Conservation (phyloP, 2,888 invertebrate genomes). For the Cephus nigrinus region DNA sequence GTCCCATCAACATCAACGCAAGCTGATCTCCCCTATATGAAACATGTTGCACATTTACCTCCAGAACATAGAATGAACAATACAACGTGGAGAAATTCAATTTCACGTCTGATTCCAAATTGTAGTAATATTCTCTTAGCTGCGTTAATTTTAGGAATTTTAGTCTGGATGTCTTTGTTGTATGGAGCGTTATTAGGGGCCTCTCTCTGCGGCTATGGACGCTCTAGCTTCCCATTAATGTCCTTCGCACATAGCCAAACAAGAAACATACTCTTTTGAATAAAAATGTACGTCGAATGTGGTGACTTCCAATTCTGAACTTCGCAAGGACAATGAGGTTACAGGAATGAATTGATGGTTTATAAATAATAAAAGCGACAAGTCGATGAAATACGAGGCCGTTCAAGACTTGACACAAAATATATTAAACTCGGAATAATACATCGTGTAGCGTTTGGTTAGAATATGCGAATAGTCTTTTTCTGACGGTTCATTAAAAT, state of each 20-base stretch:
- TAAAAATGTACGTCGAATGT: background rate
- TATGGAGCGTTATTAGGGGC: constrained; percentile 45
- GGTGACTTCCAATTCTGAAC: background rate
- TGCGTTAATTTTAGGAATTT: constrained; percentile 33
- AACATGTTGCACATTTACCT: background rate
- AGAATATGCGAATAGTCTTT: constrained; percentile 44
- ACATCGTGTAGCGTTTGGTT: constrained; percentile 48
- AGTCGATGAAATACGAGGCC: constrained; percentile 24
- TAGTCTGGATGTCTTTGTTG: constrained; percentile 39
- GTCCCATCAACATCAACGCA: background rate
- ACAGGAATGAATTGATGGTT: background rate
- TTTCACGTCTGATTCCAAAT: constrained; percentile 12
- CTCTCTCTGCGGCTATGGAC: constrained; percentile 40
- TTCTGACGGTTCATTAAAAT: constrained; percentile 29
- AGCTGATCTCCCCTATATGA: background rate
- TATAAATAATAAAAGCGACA: constrained; percentile 11
- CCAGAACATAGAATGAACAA: background rate
- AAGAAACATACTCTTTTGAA: constrained; percentile 16
- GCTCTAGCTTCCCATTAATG: constrained; percentile 30
- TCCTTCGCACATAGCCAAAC: constrained; percentile 12
- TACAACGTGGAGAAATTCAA: background rate
- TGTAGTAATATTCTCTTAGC: constrained; percentile 25
- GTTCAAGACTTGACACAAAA: constrained; percentile 62
- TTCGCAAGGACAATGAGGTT: background rate
- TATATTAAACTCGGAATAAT: constrained; percentile 63